Base-by-base conservation (phyloP, 2,797 vertebrate species). In the Enoplosus armatus region DNA sequence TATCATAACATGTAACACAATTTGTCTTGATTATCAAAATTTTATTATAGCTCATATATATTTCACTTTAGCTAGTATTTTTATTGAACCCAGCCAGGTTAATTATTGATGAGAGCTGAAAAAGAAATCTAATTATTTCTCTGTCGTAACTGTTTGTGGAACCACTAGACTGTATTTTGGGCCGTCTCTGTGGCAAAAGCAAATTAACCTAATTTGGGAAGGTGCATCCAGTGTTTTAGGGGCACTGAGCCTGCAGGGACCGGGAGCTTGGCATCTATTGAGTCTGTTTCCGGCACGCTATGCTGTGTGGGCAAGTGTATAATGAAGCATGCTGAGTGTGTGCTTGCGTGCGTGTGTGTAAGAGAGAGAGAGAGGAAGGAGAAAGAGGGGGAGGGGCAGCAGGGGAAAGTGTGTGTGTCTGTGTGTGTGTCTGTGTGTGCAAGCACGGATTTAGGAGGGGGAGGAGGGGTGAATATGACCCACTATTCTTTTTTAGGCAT, bases 231-330 rank as follows among this genome's bases (percentile, higher is more conserved):
- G 72, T 90, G 90, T 91, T 94, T 90, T 85, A 92, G 80, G 86
- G 89, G 79, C 90, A 85, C 59, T 51, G 85, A 91, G 90, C 93
- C 93, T 86, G 77, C 82, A 85, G 93, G 91, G 92, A 90, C 75
- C n/a, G 14, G 84, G 86, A 89, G 86, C 85, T 87, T 86, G 89
- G 91, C 88, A 86, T 91, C 92, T 88, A 93, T 91, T 87, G 86
- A 92, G 90, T 93, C 90, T 85, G 87, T 91, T 91, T 91, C 92
- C 91, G 83, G 91, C 94, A 95, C 92, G 93, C 93, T 90, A 95
- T 93, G 93, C 72, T 89, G 90, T 92, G 90, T 93, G 90, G 89
- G 90, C 80, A 90, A 93, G 92, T 93, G 88, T 90, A 92, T 90
- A 92, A 94, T 91, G 92, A 92, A 92, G 86, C 90, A 89, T 85